Base-by-base conservation (phyloP, 2,888 invertebrate genomes). In the Dastarcus helophoroides region DNA sequence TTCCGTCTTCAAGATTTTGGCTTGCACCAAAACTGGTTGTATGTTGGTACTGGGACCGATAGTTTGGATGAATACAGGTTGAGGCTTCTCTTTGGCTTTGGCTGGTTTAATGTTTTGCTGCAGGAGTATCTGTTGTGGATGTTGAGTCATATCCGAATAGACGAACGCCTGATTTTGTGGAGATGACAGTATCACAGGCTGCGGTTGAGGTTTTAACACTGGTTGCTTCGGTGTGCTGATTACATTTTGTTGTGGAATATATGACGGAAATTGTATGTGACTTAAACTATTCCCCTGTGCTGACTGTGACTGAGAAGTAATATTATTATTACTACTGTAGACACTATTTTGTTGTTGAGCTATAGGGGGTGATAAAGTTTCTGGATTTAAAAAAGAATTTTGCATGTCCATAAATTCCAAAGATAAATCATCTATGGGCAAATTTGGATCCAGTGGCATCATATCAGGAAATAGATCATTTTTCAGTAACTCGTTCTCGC, bases 401-500 rank as follows among this genome's bases (percentile, higher is more conserved):
- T 45, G 41, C 29, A 38, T 42, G 31, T 46, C 46, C 26, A 53
- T 46, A 13, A 56, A 46, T 35, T 59, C 60, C 29, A 67, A 60
- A 47, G 67, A 66, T 32, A 68, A 64, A 8, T 51, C 50, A 22
- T 64, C 57, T 24, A 66, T 46, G 5, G 60, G 57, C 12, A 65
- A 64, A 15, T 68, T 44, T 33, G 67, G 63, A 2, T 64, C 60
- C 1, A 69, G 50, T 3, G 70, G 49, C 4, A 61, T 56, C 17
- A 68, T 68, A 42, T 71, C 69, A 5, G 56, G 60, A 40, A 71
- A 70, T 8, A 71, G 49, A 31, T 59, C 61, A 37, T 61, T 65
- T 43, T 54, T 68, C 61, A 79, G 65, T 39, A 78, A 65, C 51
- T 76, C 78, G 39, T 63, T 74, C 57, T 78, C 78, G 50, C 74